Conservation (phyloP, 2,113 vertebrate genomes). For the Sarotherodon lohbergeri region DNA sequence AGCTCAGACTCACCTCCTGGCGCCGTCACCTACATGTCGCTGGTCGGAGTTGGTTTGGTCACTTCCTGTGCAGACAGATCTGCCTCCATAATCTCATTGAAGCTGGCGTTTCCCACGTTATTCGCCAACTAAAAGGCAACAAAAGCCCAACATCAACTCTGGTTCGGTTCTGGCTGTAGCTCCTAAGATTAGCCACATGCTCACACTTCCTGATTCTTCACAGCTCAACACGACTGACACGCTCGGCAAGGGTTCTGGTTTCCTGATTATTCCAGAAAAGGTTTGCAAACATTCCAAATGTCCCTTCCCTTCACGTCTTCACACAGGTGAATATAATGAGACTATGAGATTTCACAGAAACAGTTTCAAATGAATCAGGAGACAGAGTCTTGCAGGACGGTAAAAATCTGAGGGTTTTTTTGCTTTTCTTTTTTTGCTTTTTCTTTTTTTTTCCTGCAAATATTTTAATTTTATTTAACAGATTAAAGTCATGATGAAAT, state of each 20-base stretch:
- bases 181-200: background rate
- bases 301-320: background rate
- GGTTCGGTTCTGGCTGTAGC: background rate
- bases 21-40: slow-evolving; percentile 85
- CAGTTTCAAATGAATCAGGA: background rate
- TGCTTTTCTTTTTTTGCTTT: background rate
- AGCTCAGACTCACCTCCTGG: background rate
- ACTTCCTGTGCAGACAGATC: slow-evolving; percentile 76
- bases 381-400: background rate
- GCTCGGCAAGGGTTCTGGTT: background rate
- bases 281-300: background rate
- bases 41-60: slow-evolving; percentile 82
- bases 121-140: slow-evolving; percentile 82
- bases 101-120: slow-evolving; percentile 93
- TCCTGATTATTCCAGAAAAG: background rate
- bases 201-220: background rate
- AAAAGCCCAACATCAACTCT: background rate
- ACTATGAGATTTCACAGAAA: background rate
- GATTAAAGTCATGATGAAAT: background rate
- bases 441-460: background rate
- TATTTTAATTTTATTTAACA: background rate
- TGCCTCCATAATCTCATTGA: slow-evolving; percentile 96
- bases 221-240: background rate
- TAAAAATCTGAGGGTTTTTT: background rate
- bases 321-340: background rate